Evolutionary conservation across 1,140 invertebrate species (phyloP).

Genomic region (Cheumatopsyche charites): DNA sequence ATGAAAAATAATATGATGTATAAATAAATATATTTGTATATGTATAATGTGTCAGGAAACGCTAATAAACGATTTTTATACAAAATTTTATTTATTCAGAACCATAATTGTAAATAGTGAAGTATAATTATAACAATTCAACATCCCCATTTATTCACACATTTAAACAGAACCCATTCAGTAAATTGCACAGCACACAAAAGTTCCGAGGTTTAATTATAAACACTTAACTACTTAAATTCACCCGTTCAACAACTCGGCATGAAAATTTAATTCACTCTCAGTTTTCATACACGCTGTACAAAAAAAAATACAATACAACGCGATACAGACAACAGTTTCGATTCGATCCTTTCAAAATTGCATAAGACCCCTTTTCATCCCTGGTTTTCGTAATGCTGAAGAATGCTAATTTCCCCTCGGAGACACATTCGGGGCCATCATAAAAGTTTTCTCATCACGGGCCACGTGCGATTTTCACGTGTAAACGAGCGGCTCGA

Average conservation of each 20-base stretch:
- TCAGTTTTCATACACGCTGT: too few species aligned
- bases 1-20: not conserved
- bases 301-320: not conserved
- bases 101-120: not conserved
- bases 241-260: not conserved
- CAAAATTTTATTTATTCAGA: not conserved
- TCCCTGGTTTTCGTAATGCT: not conserved
- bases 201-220: not conserved
- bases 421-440: constrained; percentile 9
- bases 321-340: not conserved
- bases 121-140: too few species aligned
- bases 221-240: not conserved
- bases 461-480: constrained; percentile 8
- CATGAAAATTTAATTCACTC: not conserved
- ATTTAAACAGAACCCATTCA: too few species aligned
- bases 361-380: not conserved
- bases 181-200: too few species aligned
- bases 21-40: constrained; percentile 5
- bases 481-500: constrained; percentile 30
- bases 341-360: not conserved
- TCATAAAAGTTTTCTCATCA: constrained; percentile 37
- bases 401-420: constrained; percentile 23
- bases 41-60: constrained; percentile 21
- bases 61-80: constrained; percentile 33
- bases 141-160: too few species aligned